Evolutionary conservation across 2,888 invertebrate species (phyloP), one percentile per base, ranked within the genome.

Genomic region (Drosophila affinis): DNA sequence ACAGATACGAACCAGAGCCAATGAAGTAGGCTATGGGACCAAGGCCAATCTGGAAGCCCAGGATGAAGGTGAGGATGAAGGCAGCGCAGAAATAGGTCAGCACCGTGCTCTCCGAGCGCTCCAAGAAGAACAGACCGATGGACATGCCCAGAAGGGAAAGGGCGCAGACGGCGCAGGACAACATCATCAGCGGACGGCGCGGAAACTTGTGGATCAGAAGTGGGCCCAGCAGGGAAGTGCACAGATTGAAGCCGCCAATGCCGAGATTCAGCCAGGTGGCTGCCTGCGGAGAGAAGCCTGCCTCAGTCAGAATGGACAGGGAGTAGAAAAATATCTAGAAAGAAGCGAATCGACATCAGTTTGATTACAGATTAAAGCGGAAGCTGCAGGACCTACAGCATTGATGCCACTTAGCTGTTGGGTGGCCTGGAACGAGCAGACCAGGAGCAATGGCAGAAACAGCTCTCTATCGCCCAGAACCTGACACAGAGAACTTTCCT

Each of bases 321-420:
- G 97, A 97, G 92, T 97, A 97, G 92, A 96, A 97, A 92, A 97
- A 97, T 3, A 91, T 90, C 91, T 91, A 63, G 0, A 60, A 57
- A 3, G 5, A 3, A 1, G 90, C 73, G 69, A 27, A 10, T 14
- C 21, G 5, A 10, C 2, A 4, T 32, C 9, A 39, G 32, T 29
- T 32, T 48, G 62, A 3, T 21, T 3, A n/a, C 3, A n/a, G n/a
- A 7, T 21, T 9, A 4, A 3, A 6, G 14, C 10, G 18, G 0
- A 2, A 9, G 6, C 39, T 14, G 39, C 0, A 17, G 0, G 7
- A 55, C 94, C 93, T 90, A 96, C 97, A 55, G 97, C 97, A 91
- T 98, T 98, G 64, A 98, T 96, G 62, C 98, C 98, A 81, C 96
- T 95, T 57, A 97, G 94, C 92, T 98, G 98, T 92, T 98, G 98